Evolutionary conservation across 2,797 vertebrate genomes (phyloP), one percentile per base, ranked within the genome.

Genomic region (Takifugu ocellatus): DNA sequence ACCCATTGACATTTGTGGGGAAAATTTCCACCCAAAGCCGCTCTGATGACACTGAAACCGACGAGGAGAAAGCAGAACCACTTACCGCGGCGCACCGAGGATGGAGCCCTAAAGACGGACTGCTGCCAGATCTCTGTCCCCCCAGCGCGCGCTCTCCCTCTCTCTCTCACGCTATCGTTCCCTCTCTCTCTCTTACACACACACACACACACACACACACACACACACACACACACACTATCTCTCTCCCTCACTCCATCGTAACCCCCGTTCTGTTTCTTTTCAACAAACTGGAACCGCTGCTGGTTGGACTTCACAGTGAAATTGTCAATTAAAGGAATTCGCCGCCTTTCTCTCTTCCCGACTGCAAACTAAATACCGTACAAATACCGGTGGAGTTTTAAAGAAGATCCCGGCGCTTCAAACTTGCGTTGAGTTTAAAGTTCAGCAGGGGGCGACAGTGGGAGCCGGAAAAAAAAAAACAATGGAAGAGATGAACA

Each of bases 281-380:
- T 48, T 59, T 75, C 75, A 70, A 56, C 70, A 73, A 65, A 71
- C 61, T 66, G 64, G 74, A 66, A 49, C 11, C 64, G 52, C 68
- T 29, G 52, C 67, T 85, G 78, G 78, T 83, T 83, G 83, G 77
- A 73, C 70, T 48, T 72, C 61, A 70, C 44, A 1, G 14, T 9
- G 21, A 55, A 45, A 10, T 8, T 14, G 5, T 27, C 27, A 53
- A 66, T 76, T 72, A 58, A 61, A 62, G 33, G 47, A 14, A 29
- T 42, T 46, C 47, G 0, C 45, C 24, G 25, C 5, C 31, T 39
- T 39, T 14, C 7, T 33, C 7, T 33, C 33, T 14, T 39, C 36
- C 12, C 12, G 14, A 39, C 4, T 39, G 12, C 36, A 39, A 14
- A 14, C 11, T 14, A 39, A 39, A 10, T 1, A 39, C 12, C 3